Evolutionary conservation across 2,888 invertebrate genomes (phyloP).

Genomic region (Andrena haemorrhoa): DNA sequence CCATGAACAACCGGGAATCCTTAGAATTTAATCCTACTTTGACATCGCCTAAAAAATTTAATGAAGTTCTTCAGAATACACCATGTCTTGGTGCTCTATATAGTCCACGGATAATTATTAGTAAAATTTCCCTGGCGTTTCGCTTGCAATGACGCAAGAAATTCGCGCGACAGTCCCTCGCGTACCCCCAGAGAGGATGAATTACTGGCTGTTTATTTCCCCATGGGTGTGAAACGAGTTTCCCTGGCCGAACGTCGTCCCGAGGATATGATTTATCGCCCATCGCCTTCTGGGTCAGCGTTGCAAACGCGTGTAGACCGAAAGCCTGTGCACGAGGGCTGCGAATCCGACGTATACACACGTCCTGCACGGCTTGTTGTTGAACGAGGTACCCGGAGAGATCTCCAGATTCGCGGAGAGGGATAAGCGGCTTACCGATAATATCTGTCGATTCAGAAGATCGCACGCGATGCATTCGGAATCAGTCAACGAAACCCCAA

Average conservation of each 20-base stretch:
- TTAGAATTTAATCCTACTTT: too few species aligned
- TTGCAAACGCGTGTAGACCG: constrained; percentile 28
- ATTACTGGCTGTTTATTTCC: constrained; percentile 74
- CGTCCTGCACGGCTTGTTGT: constrained; percentile 35
- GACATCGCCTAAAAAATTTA: too few species aligned
- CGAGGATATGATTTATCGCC: constrained; percentile 77
- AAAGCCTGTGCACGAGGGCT: constrained; percentile 33
- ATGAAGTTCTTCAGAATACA: too few species aligned
- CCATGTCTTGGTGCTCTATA: too few species aligned
- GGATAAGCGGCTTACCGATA: constrained; percentile 70
- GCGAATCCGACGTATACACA: constrained; percentile 12
- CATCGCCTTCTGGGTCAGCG: constrained; percentile 51
- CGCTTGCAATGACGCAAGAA: not conserved
- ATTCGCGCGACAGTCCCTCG: not conserved
- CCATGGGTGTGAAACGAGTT: constrained; percentile 62
- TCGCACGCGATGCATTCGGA: constrained; percentile 40
- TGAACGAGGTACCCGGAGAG: constrained; percentile 54
- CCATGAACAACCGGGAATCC: too few species aligned
- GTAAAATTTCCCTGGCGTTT: not conserved
- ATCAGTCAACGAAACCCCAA: constrained; percentile 50
- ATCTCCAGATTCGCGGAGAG: constrained; percentile 46
- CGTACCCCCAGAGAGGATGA: constrained; percentile 29
- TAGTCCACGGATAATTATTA: not conserved
- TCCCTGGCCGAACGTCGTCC: constrained; percentile 61
- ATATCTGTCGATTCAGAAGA: constrained; percentile 59